Percentiles rank a stretch among this genome's conserved stretches.
phyloP scores from a whole-genome alignment of 2,113 vertebrate genomes.

The Caracal caracal region DNA sequence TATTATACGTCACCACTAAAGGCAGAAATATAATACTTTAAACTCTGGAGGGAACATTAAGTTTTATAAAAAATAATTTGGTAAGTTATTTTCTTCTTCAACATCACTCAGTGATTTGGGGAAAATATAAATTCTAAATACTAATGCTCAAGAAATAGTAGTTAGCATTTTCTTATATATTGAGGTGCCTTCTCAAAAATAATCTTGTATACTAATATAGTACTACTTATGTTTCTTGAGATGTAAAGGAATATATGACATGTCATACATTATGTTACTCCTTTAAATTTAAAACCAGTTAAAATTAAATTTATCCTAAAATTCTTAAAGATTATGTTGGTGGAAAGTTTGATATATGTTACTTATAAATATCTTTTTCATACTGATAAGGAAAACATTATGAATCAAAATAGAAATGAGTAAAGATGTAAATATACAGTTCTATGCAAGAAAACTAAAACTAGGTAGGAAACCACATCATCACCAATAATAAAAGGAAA shows the following conservation, averaged over 20 bases:
- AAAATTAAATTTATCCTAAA: slow-evolving; percentile 19
- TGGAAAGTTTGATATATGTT: not conserved
- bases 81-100: not conserved
- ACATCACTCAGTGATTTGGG: not conserved
- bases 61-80: not conserved
- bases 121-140: not conserved
- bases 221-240: not conserved
- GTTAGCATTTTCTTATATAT: not conserved
- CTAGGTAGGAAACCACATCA: not conserved
- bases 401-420: not conserved
- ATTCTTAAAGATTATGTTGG: not conserved
- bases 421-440: not conserved
- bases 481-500: slow-evolving; percentile 1
- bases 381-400: not conserved
- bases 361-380: not conserved
- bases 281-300: slow-evolving; percentile 31
- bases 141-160: not conserved
- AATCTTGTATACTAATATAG: not conserved
- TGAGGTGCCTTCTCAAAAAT: not conserved
- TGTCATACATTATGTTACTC: not conserved
- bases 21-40: not conserved
- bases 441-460: not conserved
- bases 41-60: not conserved
- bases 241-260: not conserved
- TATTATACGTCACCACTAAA: not conserved